Base-by-base conservation (phyloP, 2,888 invertebrate genomes). In the Dolichopus griseipennis region DNA sequence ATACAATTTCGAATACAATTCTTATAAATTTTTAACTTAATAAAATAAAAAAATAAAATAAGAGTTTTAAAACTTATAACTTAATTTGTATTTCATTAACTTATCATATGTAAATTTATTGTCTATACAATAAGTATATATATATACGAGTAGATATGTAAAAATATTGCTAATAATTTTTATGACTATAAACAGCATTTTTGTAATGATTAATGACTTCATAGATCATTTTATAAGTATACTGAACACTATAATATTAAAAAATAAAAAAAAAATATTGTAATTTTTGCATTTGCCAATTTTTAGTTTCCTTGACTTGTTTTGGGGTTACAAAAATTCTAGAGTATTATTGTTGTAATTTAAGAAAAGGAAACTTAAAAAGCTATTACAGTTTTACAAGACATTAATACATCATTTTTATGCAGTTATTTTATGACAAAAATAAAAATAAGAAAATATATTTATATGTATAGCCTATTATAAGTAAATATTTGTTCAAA, bases 221-320 rank as follows among this genome's bases (percentile, higher is more conserved):
- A 52, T 52, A 52, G 52, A 52, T 52, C 52, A 52, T 52, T 52
- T 52, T n/a, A n/a, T n/a, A 52, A 52, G 18, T 9, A n/a, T 52
- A n/a, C 52, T n/a, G 15, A 4, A 27, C 27, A 27, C 15, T n/a
- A 52, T 52, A 52, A 52, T n/a, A 52, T 12, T n/a, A n/a, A n/a
- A n/a, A n/a, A n/a, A n/a, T n/a, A n/a, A n/a, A n/a, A n/a, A n/a
- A 27, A 12, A 52, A 52, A 52, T 52, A 52, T 27, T 4, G 27
- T 52, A n/a, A n/a, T n/a, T n/a, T 52, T 52, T 52, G 52, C 52
- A 52, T 52, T 52, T 52, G 52, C 52, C 52, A 52, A 41, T 41
- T 52, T 52, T 52, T 52, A 27, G 27, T 18, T 52, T 52, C 15
- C 15, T 12, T 12, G 37, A 10, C 8, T 37, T 37, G 4, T 52